Base-by-base conservation (phyloP, 2,797 vertebrate species). In the Melanogrammus aeglefinus region DNA sequence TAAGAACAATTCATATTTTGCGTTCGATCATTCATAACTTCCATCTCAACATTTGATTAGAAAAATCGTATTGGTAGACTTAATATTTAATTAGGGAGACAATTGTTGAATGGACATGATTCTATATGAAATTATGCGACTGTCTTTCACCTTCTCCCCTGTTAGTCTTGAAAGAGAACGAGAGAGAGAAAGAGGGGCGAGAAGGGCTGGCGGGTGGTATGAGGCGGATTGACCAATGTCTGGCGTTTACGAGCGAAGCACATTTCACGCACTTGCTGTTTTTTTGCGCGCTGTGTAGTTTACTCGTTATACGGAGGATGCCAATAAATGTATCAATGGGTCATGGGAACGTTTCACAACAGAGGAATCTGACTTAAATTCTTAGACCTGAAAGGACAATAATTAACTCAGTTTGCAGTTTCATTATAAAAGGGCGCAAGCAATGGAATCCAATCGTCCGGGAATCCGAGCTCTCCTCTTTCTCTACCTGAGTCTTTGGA, bases 401-500 rank as follows among this genome's bases (percentile, higher is more conserved):
- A 44, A 44, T 14, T 21, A 63, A 63, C 57, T 2, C 4, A 57
- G 5, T 57, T 21, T 18, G 21, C 21, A 63, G 57, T 63, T n/a
- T 21, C 21, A 10, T 63, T 24, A 24, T 63, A 24, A 24, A 63
- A 24, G 21, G 57, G n/a, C 13, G 12, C 75, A 75, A 44, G 81
- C n/a, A 33, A 75, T 82, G 78, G 86, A 84, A 70, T 63, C 84
- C 76, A 78, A 10, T 24, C 75, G 27, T 27, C 72, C 77, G 24
- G 44, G 36, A 39, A 72, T 80, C 21, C 75, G 51, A 33, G 84
- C 79, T 3, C 51, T 92, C 27, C 66, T 92, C 80, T 79, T 91
- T 75, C 18, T 90, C 12, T 88, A 76, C 70, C 81, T 91, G 16
- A 85, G 87, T 80, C 81, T 91, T 74, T 90, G 87, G 63, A 86